These are phyloP conservation scores for Crotalus tigris DNA, from an alignment of 2,113 vertebrate genomes.

Conservation along the genomic window DNA sequence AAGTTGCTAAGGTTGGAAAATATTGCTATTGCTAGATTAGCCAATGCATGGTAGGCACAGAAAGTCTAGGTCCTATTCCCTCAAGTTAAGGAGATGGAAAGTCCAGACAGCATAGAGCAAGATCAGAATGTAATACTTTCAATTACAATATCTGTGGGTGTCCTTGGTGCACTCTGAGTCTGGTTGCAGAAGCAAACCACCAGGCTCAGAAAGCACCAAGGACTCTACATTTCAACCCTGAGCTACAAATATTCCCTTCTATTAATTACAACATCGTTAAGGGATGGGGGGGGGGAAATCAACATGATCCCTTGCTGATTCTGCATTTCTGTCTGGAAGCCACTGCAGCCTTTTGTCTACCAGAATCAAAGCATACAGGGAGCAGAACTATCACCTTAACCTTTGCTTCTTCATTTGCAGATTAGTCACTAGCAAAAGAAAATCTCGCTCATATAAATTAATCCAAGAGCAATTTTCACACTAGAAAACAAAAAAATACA, in stretches of 20 bases:
- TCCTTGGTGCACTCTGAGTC: too few species aligned
- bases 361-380: not conserved
- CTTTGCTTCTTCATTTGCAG: not conserved
- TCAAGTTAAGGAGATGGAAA: not conserved
- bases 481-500: not conserved
- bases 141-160: not conserved
- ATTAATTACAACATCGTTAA: not conserved
- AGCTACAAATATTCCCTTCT: too few species aligned
- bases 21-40: not conserved
- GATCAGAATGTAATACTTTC: not conserved
- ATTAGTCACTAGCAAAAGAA: not conserved
- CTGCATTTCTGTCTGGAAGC: not conserved
- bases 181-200: too few species aligned
- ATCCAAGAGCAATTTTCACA: not conserved
- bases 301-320: not conserved
- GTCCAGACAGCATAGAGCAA: not conserved
- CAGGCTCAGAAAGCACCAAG: too few species aligned
- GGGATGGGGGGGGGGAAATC: not conserved
- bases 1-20: too few species aligned
- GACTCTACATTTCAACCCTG: too few species aligned
- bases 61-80: not conserved
- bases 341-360: not conserved
- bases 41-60: not conserved
- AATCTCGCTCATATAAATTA: not conserved
- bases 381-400: not conserved